Percentiles rank a stretch among this genome's conserved stretches.
Conservation (phyloP, 30 jellyfish, hydroid and myxozoan species). For the Turritopsis rubra region DNA sequence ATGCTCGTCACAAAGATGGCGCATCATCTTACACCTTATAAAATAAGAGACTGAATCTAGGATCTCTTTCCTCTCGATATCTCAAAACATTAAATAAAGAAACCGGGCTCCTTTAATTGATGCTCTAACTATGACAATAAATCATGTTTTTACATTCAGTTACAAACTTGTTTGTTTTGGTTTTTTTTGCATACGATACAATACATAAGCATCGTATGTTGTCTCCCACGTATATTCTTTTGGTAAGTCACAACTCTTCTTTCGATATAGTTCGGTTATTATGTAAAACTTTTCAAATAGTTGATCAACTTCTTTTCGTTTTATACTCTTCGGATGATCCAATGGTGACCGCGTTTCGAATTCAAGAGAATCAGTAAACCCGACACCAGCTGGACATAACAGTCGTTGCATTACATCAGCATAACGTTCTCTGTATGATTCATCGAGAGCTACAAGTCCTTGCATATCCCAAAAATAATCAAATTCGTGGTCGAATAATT, state of each 20-base stretch:
- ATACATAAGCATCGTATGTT: neutral
- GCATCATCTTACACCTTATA: no score
- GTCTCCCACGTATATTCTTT: neutral
- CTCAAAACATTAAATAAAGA: no score
- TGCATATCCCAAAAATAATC: conserved; percentile 18
- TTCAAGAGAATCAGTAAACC: neutral
- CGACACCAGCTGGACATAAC: neutral
- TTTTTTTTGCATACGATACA: neutral
- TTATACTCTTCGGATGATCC: neutral
- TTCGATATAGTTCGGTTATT: neutral
- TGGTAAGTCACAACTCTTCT: neutral
- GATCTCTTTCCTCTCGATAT: no score
- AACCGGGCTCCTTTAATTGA: no score
- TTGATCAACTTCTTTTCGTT: neutral
- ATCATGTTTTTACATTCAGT: no score
- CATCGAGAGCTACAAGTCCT: conserved; percentile 29
- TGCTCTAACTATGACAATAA: no score
- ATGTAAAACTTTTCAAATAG: neutral
- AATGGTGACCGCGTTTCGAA: neutral
- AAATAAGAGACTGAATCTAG: no score
- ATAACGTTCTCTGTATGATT: conserved; percentile 12
- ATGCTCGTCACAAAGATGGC: no score
- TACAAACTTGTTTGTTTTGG: neutral
- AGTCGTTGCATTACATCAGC: neutral
- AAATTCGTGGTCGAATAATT: neutral